phyloP scores from a whole-genome alignment of 2,797 vertebrate genomes.

The Bryconaethiops microstoma region DNA sequence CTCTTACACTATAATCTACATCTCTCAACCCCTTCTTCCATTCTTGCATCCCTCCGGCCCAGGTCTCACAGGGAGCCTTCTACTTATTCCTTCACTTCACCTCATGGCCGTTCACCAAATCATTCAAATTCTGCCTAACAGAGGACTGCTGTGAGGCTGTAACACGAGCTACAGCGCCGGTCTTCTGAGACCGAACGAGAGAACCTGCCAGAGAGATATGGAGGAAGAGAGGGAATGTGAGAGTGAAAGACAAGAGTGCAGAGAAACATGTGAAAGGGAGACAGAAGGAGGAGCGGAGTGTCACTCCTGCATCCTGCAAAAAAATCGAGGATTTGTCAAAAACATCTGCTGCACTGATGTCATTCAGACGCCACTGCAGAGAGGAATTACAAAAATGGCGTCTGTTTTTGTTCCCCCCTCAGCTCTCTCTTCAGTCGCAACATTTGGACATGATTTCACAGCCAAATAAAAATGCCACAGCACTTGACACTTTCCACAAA shows the following conservation, averaged over 20 bases:
- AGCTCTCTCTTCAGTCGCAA: background rate
- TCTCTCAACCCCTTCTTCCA: background rate
- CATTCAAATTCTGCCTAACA: slow-evolving; percentile 7
- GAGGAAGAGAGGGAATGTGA: background rate
- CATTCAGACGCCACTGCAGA: slow-evolving; percentile 4
- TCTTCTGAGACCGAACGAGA: background rate
- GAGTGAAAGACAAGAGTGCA: background rate
- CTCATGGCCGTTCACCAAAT: background rate
- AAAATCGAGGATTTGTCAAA: slow-evolving; percentile 52
- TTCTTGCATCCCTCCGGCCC: background rate
- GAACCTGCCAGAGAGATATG: background rate
- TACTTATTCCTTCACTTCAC: background rate
- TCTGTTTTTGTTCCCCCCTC: background rate
- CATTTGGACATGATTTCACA: background rate
- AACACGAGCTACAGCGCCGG: background rate
- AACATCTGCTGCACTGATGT: slow-evolving; percentile 48
- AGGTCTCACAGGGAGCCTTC: background rate
- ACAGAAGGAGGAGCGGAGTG: background rate
- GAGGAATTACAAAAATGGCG: slow-evolving; percentile 30
- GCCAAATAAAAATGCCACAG: background rate
- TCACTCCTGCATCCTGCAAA: slow-evolving; percentile 21
- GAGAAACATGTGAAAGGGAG: background rate
- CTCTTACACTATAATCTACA: slow-evolving; percentile 3
- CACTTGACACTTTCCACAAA: slow-evolving; percentile 7
- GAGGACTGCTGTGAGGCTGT: background rate